Evolutionary conservation across 2,113 vertebrate species (phyloP).

Genomic region (Engystomops pustulosus): DNA sequence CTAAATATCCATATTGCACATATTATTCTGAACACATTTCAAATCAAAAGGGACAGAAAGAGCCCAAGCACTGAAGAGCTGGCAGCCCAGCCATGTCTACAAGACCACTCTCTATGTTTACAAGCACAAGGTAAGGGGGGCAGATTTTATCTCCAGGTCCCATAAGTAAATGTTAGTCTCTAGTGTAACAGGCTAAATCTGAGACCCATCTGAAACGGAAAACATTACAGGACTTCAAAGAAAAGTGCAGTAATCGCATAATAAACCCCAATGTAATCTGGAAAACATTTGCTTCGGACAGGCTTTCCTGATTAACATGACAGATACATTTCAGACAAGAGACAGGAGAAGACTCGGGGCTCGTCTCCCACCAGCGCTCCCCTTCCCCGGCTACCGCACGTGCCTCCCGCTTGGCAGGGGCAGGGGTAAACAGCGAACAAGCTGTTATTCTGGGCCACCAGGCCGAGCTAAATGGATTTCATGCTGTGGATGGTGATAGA

Average conservation of each 20-base stretch:
- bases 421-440: not conserved
- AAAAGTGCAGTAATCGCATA: conserved; percentile 36
- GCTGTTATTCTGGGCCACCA: not conserved
- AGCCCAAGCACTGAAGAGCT: not conserved
- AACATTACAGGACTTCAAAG: conserved; percentile 54
- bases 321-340: conserved; percentile 53
- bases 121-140: conserved; percentile 3
- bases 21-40: conserved; percentile 20
- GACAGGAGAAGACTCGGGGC: conserved; percentile 18
- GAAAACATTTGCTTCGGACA: conserved; percentile 57
- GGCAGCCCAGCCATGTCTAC: conserved; percentile 23
- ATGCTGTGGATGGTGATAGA: no score
- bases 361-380: conserved; percentile 9
- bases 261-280: conserved; percentile 53
- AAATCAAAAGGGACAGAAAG: conserved; percentile 20
- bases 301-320: conserved; percentile 56
- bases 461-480: no score
- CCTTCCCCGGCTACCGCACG: conserved; percentile 9
- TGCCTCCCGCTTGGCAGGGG: not conserved
- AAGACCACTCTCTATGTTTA: conserved; percentile 25
- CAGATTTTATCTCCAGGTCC: conserved; percentile 47
- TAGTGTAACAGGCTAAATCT: conserved; percentile 29
- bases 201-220: conserved; percentile 44
- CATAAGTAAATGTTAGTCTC: conserved; percentile 32
- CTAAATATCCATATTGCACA: conserved; percentile 14